Base-by-base conservation (phyloP, 2,797 vertebrate genomes). In the Microctenopoma steveboyesi region DNA sequence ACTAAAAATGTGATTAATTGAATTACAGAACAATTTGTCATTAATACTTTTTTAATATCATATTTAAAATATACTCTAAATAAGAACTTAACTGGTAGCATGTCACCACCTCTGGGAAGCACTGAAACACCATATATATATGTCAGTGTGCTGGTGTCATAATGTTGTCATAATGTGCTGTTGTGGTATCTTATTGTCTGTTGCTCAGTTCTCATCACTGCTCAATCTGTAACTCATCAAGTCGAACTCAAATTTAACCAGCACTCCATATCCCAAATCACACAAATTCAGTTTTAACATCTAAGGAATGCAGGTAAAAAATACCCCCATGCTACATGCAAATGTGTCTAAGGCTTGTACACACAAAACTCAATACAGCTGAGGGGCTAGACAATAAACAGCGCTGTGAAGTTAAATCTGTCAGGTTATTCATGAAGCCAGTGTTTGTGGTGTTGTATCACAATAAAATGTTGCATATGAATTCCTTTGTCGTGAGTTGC, bases 121-220 rank as follows among this genome's bases (percentile, higher is more conserved):
- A 22, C 45, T 33, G 16, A 30, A 61, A 54, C 4, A 58, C 47
- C 9, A 7, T 22, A 22, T 22, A 47, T 42, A 18, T 65, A 54
- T 55, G 49, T 65, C 70, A 72, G 62, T 64, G 55, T 65, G 14
- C 0, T 3, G 40, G 30, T 55, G 16, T 71, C n/a, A 43, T 18
- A 39, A 55, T 28, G 27, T 37, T 55, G 16, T 71, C n/a, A 43
- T 18, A 39, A 55, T 28, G 27, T 37, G 45, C 18, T 11, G 27
- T 7, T 0, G 1, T 39, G 14, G 5, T 43, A 27, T 15, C 2
- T 18, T 42, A 22, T 18, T 58, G 35, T 28, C 42, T 18, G 33
- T 14, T 22, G 7, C n/a, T 42, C 33, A 35, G 4, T 27, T 57
- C 39, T 12, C 14, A 6, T 61, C n/a, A 18, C 9, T 35, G 16